Evolutionary conservation across 2,888 invertebrate genomes (phyloP).

Genomic region (Xanthia togata): DNA sequence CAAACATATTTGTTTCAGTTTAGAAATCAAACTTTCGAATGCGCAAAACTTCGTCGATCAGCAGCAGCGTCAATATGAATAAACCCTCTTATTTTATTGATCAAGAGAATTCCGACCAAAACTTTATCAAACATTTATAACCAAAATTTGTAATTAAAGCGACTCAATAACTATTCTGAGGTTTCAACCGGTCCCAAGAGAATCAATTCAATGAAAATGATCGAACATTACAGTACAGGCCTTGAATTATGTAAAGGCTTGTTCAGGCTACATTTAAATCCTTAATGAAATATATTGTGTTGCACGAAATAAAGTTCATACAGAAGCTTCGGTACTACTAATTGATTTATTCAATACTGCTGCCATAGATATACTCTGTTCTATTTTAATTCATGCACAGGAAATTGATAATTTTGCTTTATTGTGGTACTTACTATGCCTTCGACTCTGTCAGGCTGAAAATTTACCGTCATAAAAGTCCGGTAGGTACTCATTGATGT

Average conservation of each 20-base stretch:
- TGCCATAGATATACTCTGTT: slow-evolving; percentile 2
- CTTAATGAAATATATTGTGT: slow-evolving; percentile 60
- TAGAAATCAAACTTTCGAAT: not conserved
- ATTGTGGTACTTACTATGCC: no score
- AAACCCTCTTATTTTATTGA: not conserved
- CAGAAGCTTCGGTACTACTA: slow-evolving; percentile 6
- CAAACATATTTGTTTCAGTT: not conserved
- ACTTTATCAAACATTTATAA: slow-evolving; percentile 57
- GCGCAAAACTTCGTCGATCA: not conserved
- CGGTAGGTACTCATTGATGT: no score
- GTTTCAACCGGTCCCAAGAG: slow-evolving; percentile 55
- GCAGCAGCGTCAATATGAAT: not conserved
- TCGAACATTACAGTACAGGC: slow-evolving; percentile 61
- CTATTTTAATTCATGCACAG: not conserved
- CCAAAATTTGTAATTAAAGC: slow-evolving; percentile 63
- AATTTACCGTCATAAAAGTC: not conserved
- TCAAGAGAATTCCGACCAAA: not conserved
- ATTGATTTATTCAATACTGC: slow-evolving; percentile 26
- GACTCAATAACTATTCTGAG: slow-evolving; percentile 59
- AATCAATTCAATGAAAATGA: slow-evolving; percentile 69
- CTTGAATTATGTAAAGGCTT: slow-evolving; percentile 60
- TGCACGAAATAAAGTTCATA: slow-evolving; percentile 32
- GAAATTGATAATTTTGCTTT: slow-evolving; percentile 2
- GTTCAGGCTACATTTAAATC: slow-evolving; percentile 52
- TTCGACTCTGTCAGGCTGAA: no score